Evolutionary conservation across 35 echinoderm and acorn worm genomes (phyloP).

Genomic region (Anneissia japonica): DNA sequence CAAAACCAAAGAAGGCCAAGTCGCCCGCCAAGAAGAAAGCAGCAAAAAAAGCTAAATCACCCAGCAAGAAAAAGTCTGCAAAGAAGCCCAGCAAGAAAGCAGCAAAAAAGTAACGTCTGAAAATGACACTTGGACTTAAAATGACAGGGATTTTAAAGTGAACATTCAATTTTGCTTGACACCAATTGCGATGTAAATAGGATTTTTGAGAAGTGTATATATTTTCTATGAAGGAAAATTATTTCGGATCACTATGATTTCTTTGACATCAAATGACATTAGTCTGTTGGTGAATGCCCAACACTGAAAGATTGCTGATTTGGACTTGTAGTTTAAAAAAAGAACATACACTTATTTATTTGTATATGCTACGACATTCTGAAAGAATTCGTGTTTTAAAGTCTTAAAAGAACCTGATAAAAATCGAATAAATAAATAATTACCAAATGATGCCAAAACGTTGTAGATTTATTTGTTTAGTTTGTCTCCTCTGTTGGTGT

Average conservation of each 20-base stretch:
- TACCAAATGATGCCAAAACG: too few species aligned
- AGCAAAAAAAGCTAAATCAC: not conserved
- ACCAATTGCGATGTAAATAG: not conserved
- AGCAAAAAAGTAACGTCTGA: not conserved
- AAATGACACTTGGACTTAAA: too few species aligned
- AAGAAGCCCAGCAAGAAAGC: not conserved
- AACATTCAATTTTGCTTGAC: too few species aligned
- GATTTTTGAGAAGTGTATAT: not conserved
- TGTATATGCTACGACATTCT: not conserved
- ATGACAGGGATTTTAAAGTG: too few species aligned
- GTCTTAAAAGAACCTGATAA: not conserved
- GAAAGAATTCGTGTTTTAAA: not conserved
- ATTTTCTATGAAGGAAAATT: not conserved
- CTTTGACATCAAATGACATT: not conserved
- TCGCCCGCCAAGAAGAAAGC: not conserved
- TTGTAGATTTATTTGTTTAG: not conserved
- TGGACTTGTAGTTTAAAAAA: not conserved
- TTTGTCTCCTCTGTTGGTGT: not conserved
- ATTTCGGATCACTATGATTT: not conserved
- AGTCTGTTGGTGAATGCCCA: too few species aligned
- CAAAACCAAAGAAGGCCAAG: conserved; percentile 1
- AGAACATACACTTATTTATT: not conserved
- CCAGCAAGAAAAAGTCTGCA: not conserved
- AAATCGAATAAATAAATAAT: too few species aligned
- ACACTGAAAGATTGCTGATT: not conserved